Conservation (phyloP, 1,140 invertebrate genomes). For the Whitmania pigra region DNA sequence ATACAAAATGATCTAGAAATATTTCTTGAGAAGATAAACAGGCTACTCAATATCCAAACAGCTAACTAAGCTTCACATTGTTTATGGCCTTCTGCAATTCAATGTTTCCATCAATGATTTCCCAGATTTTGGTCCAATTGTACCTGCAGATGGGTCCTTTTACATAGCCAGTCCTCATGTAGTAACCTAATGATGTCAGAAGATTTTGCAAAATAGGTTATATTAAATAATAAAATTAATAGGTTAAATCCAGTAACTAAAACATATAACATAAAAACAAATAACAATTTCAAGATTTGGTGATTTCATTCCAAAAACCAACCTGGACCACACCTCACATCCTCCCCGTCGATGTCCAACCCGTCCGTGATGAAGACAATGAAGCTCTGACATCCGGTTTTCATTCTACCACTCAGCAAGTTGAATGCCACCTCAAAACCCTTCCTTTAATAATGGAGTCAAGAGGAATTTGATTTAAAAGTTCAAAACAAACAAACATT, state of each 20-base stretch:
- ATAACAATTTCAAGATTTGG: too few species aligned
- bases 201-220: too few species aligned
- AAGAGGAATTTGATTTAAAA: too few species aligned
- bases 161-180: slow-evolving; percentile 44
- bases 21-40: too few species aligned
- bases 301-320: slow-evolving; percentile 5
- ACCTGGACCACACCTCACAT: slow-evolving; percentile 44
- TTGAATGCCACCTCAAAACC: slow-evolving; percentile 41
- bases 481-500: too few species aligned
- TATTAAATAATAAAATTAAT: too few species aligned
- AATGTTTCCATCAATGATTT: slow-evolving; percentile 33
- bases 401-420: slow-evolving; percentile 35
- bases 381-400: slow-evolving; percentile 42
- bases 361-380: slow-evolving; percentile 44
- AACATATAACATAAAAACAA: too few species aligned
- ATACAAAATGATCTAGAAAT: too few species aligned
- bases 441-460: slow-evolving; percentile 29
- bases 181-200: slow-evolving; percentile 35
- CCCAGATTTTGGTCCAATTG: slow-evolving; percentile 44
- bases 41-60: too few species aligned
- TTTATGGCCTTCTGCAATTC: too few species aligned
- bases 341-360: slow-evolving; percentile 42
- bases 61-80: too few species aligned
- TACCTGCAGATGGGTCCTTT: slow-evolving; percentile 45
- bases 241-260: too few species aligned